Evolutionary conservation across 2,113 vertebrate genomes (phyloP), one percentile per base, ranked within the genome.

Genomic region (Maccullochella peelii): DNA sequence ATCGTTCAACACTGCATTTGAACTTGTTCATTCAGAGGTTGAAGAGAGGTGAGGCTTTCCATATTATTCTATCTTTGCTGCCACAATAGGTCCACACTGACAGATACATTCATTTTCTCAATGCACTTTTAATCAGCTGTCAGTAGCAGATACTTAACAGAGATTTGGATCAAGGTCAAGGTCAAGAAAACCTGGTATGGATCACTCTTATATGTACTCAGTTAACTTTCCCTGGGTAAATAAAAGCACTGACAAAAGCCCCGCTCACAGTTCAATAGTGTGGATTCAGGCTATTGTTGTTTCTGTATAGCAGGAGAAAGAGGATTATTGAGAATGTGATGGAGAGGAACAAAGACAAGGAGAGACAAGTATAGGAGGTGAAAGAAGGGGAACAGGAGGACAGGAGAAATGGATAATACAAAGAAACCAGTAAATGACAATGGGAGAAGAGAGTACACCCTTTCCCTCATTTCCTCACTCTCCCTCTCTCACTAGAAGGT

Each of bases 401-500:
- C 16, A 61, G 20, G 55, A 79, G 38, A 85, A 77, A 88, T 20
- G 33, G 42, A 55, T 65, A 36, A 67, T 21, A 44, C 2, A 73
- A 76, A 77, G 42, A 84, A 77, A 80, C 25, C n/a, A 40, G 25
- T 62, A 54, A 79, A 67, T 40, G 61, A 82, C 30, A 82, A 52
- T 0, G 8, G 59, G 38, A 79, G 59, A 47, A 15, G 44, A 74
- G 50, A 69, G 4, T 5, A n/a, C 1, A 44, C n/a, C n/a, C n/a
- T 71, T 27, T 69, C 63, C 15, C 44, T 69, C 40, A 36, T 71
- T 68, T 61, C 44, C 83, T 54, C 70, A 5, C 42, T 21, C 54
- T 72, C 25, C 18, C 23, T 52, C 66, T 74, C 55, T 59, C 63
- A 52, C 65, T 77, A 49, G 42, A 83, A 86, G 87, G 80, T 90